Percentiles rank a stretch among this genome's conserved stretches.
Conservation (phyloP, 30 jellyfish, hydroid and myxozoan species). For the Morbakka virulenta region DNA sequence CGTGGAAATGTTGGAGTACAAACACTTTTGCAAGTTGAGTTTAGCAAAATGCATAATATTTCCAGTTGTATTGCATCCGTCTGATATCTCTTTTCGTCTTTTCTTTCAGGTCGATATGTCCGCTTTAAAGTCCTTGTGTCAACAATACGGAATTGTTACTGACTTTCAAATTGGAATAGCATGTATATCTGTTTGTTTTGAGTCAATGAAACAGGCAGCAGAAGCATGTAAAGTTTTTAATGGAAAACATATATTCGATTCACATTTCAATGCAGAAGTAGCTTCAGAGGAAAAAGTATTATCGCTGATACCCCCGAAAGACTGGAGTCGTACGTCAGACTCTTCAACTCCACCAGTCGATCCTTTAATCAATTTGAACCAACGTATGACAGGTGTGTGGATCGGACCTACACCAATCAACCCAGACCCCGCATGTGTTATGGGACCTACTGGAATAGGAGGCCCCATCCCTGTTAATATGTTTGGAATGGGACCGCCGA, state of each 20-base stretch:
- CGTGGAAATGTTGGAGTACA: no score
- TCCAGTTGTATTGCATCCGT: no score
- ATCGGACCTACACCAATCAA: slow-evolving; percentile 47
- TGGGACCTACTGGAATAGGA: slow-evolving; percentile 37
- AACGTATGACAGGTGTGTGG: slow-evolving; percentile 47
- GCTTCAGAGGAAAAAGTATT: slow-evolving; percentile 56
- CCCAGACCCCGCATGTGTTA: slow-evolving; percentile 33
- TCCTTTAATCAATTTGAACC: slow-evolving; percentile 41
- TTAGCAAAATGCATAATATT: no score
- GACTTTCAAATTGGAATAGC: slow-evolving; percentile 43
- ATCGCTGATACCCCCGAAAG: not conserved
- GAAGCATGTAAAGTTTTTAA: slow-evolving; percentile 68
- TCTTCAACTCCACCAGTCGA: slow-evolving; percentile 19
- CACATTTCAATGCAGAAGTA: slow-evolving; percentile 55
- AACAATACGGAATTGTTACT: slow-evolving; percentile 71
- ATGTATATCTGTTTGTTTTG: slow-evolving; percentile 58
- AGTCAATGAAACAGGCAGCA: slow-evolving; percentile 59
- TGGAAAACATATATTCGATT: slow-evolving; percentile 61
- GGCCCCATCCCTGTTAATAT: slow-evolving; percentile 49
- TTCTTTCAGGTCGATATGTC: slow-evolving; percentile 75
- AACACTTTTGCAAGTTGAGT: no score
- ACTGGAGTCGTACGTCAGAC: slow-evolving; percentile 6
- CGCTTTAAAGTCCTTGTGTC: slow-evolving; percentile 58
- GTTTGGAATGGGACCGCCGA: slow-evolving; percentile 52
- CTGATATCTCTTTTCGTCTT: not conserved